These are phyloP conservation scores for Mustela lutreola DNA, from an alignment of 2,113 vertebrate genomes.

Conservation along the genomic window DNA sequence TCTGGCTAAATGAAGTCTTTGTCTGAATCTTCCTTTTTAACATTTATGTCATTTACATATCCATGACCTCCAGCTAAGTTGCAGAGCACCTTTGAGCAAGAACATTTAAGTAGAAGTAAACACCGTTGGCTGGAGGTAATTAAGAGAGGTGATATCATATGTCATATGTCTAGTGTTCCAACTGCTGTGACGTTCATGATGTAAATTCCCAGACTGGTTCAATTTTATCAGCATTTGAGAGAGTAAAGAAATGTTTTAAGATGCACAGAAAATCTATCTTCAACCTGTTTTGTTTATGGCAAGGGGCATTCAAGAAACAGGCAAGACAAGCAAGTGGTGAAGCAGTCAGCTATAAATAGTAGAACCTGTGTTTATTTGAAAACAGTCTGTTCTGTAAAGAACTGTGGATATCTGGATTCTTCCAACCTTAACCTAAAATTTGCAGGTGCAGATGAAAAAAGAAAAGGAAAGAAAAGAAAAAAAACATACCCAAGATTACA, in stretches of 20 bases:
- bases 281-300: slow-evolving; percentile 29
- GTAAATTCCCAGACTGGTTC: slow-evolving; percentile 14
- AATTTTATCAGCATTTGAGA: slow-evolving; percentile 51
- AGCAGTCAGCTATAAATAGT: slow-evolving; percentile 51
- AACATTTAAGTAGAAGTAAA: neutral
- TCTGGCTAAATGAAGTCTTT: slow-evolving; percentile 2
- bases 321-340: neutral
- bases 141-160: neutral
- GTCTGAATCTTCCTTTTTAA: slow-evolving; percentile 38
- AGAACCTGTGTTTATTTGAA: slow-evolving; percentile 33
- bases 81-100: neutral
- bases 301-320: neutral
- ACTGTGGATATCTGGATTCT: slow-evolving; percentile 33
- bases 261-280: slow-evolving; percentile 38
- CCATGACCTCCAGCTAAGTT: neutral
- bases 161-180: neutral
- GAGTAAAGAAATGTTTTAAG: slow-evolving; percentile 31
- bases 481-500: neutral
- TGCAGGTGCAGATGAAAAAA: slow-evolving; percentile 39
- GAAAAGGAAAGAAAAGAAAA: slow-evolving; percentile 17
- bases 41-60: slow-evolving; percentile 53
- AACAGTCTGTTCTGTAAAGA: slow-evolving; percentile 35
- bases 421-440: slow-evolving; percentile 45
- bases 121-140: neutral
- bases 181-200: neutral